These are phyloP conservation scores for Hofmannophila pseudospretella DNA, from an alignment of 2,888 invertebrate species.

Conservation along the genomic window DNA sequence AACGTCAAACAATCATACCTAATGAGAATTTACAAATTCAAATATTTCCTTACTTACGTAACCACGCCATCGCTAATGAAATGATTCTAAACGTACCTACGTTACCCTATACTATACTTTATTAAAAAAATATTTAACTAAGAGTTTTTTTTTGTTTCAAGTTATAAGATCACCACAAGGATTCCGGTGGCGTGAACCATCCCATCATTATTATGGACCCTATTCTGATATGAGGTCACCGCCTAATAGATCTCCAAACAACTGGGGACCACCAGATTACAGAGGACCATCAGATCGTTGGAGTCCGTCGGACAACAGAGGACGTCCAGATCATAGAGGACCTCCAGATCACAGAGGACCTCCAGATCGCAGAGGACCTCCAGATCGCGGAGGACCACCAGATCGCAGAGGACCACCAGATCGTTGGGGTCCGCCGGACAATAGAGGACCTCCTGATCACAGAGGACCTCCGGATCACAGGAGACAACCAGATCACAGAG, in stretches of 20 bases:
- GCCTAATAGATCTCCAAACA: conserved; percentile 10
- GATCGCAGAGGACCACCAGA: conserved; percentile 3
- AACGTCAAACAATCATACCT: too few relatives aligned
- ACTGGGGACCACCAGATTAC: conserved; percentile 11
- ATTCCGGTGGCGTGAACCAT: neutral
- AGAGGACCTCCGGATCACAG: conserved; percentile 2
- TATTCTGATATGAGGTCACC: neutral
- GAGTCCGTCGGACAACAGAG: conserved; percentile 9
- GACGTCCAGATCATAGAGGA: neutral
- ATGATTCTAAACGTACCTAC: too few relatives aligned
- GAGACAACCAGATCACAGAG: conserved; percentile 2
- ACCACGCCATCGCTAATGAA: too few relatives aligned
- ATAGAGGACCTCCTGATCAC: conserved; percentile 4
- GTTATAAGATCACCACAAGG: conserved; percentile 16
- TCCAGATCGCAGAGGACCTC: conserved; percentile 7
- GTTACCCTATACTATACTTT: too few relatives aligned
- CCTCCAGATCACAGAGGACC: conserved; percentile 2
- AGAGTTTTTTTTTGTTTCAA: conserved; percentile 12
- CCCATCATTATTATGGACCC: neutral
- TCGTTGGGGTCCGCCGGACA: conserved; percentile 1
- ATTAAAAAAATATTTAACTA: neutral
- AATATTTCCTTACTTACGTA: too few relatives aligned
- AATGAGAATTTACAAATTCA: too few relatives aligned
- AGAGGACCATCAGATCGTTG: conserved; percentile 12
- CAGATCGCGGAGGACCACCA: conserved; percentile 9